Percentiles rank a stretch among this genome's conserved stretches.
These are phyloP conservation scores for Sarcophaga caerulescens DNA, from an alignment of 2,888 invertebrate species.

Conservation along the genomic window DNA sequence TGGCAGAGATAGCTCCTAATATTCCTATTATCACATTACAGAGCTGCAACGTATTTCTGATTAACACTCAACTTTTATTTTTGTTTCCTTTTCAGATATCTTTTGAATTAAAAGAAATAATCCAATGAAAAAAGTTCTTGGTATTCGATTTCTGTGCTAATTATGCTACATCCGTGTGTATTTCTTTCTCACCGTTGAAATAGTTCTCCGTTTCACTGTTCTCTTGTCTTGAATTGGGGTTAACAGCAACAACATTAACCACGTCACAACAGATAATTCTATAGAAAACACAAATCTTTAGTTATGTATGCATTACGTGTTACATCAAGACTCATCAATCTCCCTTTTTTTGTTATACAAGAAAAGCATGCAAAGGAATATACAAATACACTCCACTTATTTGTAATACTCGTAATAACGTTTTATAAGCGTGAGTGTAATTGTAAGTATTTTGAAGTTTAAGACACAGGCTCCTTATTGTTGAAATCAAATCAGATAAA, in stretches of 20 bases:
- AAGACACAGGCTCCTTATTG: too few species aligned
- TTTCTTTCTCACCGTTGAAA: too few species aligned
- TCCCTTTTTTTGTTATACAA: constrained; percentile 18
- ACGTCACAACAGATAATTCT: constrained; percentile 48
- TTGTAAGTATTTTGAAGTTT: not conserved
- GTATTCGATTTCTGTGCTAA: too few species aligned
- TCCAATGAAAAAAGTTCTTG: too few species aligned
- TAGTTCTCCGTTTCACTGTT: not conserved
- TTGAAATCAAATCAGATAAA: too few species aligned
- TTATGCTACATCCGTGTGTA: too few species aligned
- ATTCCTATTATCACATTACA: too few species aligned
- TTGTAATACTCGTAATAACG: not conserved
- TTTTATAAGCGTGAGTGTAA: not conserved
- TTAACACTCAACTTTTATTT: too few species aligned
- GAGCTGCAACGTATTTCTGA: too few species aligned
- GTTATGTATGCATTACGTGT: constrained; percentile 67
- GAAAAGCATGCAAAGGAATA: not conserved
- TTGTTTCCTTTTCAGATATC: too few species aligned
- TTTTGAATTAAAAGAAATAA: too few species aligned
- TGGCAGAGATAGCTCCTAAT: too few species aligned
- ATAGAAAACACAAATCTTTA: constrained; percentile 61
- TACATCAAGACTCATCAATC: constrained; percentile 68
- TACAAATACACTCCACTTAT: not conserved
- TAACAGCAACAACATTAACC: constrained; percentile 28
- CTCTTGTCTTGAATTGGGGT: constrained; percentile 6